Evolutionary conservation across 2,113 vertebrate genomes (phyloP), one percentile per base, ranked within the genome.

Genomic region (Lophotis ruficrista): DNA sequence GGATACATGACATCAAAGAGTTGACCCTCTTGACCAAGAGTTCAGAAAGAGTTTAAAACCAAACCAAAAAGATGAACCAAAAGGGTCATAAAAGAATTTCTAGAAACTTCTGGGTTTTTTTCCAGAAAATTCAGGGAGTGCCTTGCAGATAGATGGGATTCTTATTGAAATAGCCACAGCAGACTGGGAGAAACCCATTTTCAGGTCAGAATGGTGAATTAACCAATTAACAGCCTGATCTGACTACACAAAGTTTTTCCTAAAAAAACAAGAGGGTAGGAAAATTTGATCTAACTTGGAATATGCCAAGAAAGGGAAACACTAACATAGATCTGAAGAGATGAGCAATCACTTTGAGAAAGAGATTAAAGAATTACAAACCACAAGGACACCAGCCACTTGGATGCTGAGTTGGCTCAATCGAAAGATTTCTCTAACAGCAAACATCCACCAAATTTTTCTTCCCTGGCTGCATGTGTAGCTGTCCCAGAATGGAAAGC

Each of bases 1-100:
- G 20, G 35, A 77, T 9, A 23, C 25, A 5, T 10, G 41, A 43
- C 19, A n/a, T 6, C 10, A 23, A 64, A 62, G n/a, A n/a, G n/a
- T n/a, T n/a, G n/a, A n/a, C n/a, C n/a, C n/a, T n/a, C n/a, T 76
- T 0, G 0, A 43, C 3, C 8, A 64, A 50, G 31, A 60, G 12
- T 10, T 50, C 31, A 73, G 31, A 33, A 54, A 58, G 21, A 62
- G 13, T 48, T 81, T 68, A 62, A 81, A 90, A 77, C 10, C 48
- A 84, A 81, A 62, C 9, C 30, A 84, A 94, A 87, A 43, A 2
- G 1, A 54, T 28, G 43, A 81, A 50, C 9, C 37, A 84, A 80
- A 92, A 21, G 10, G 20, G 15, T 25, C 25, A 62, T 19, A 80
- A 33, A 54, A 38, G 3, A 54, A 68, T 53, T 48, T 68, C 64